phyloP scores from a whole-genome alignment of 1,140 invertebrate genomes.

The Helicorthomorpha holstii region DNA sequence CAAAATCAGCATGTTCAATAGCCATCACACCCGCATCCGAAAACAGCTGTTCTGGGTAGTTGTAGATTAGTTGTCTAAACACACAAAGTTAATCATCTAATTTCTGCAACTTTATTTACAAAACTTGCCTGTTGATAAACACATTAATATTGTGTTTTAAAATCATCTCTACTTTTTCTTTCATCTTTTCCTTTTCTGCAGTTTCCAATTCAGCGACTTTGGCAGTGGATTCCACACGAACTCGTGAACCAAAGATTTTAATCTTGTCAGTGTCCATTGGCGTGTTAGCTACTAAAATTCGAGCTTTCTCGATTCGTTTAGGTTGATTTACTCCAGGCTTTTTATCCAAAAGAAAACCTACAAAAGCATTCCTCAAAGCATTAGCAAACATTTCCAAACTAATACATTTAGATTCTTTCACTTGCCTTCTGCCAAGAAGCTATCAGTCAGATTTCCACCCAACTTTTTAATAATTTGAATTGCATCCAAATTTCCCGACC shows the following conservation, averaged over 20 bases:
- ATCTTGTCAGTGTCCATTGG: constrained; percentile 99
- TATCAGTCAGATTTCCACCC: constrained; percentile 80
- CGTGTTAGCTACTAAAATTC: constrained; percentile 98
- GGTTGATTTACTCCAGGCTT: constrained; percentile 81
- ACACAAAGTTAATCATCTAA: constrained; percentile 3
- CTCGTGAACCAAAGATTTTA: constrained; percentile 96
- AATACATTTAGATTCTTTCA: no score
- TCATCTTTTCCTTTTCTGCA: constrained; percentile 99
- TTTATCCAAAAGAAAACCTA: constrained; percentile 89
- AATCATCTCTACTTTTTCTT: constrained; percentile 96
- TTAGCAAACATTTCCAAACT: no score
- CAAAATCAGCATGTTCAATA: constrained; percentile 99
- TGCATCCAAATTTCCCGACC: constrained; percentile 82
- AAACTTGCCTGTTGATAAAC: constrained; percentile 77
- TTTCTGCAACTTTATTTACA: neutral
- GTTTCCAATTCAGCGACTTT: constrained; percentile 96
- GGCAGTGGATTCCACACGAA: constrained; percentile 92
- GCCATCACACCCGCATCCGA: constrained; percentile 97
- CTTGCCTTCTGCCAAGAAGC: constrained; percentile 85
- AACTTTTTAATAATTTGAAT: constrained; percentile 97
- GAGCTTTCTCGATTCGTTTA: constrained; percentile 75
- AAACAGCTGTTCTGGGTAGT: constrained; percentile 99
- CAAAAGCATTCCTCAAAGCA: no score
- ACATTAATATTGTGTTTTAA: constrained; percentile 91
- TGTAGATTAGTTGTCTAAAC: constrained; percentile 91